Evolutionary conservation across 1,140 invertebrate species (phyloP).

Genomic region (Theocolax elegans): DNA sequence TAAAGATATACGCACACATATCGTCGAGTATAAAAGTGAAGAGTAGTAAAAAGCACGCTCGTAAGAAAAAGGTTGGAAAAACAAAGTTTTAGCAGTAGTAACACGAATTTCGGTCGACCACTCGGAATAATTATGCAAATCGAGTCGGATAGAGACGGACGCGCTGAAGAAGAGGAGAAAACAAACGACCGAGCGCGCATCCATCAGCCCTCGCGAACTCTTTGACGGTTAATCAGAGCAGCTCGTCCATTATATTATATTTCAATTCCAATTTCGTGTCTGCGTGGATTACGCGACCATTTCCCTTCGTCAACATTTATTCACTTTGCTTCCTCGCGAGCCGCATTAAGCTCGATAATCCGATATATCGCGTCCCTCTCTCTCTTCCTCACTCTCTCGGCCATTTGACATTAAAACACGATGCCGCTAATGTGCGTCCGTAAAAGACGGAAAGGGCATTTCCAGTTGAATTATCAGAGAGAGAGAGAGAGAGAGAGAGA

Average conservation of each 20-base stretch:
- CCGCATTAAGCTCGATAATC: slow-evolving; percentile 37
- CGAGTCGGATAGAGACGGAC: background rate
- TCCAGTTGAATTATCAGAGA: no score
- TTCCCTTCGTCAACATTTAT: slow-evolving; percentile 39
- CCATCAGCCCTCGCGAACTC: background rate
- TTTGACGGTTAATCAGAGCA: background rate
- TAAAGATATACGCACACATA: no score
- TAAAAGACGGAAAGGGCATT: no score
- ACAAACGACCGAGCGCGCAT: background rate
- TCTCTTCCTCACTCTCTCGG: no score
- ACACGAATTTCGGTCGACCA: background rate
- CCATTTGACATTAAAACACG: slow-evolving; percentile 50
- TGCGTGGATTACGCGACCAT: background rate
- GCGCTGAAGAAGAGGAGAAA: background rate
- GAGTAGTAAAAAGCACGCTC: no score
- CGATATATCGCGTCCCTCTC: slow-evolving; percentile 43
- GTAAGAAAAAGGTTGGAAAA: background rate
- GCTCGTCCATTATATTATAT: background rate
- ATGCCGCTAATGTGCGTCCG: no score
- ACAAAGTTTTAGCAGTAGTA: background rate
- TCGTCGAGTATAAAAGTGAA: no score
- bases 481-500: no score
- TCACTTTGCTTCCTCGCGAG: slow-evolving; percentile 40
- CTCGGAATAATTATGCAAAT: slow-evolving; percentile 30
- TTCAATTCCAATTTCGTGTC: background rate